A percentile compares a stretch with the other conserved stretches of the same genome.
phyloP scores from a whole-genome alignment of 2,888 invertebrate genomes.

The Tillus elongatus region DNA sequence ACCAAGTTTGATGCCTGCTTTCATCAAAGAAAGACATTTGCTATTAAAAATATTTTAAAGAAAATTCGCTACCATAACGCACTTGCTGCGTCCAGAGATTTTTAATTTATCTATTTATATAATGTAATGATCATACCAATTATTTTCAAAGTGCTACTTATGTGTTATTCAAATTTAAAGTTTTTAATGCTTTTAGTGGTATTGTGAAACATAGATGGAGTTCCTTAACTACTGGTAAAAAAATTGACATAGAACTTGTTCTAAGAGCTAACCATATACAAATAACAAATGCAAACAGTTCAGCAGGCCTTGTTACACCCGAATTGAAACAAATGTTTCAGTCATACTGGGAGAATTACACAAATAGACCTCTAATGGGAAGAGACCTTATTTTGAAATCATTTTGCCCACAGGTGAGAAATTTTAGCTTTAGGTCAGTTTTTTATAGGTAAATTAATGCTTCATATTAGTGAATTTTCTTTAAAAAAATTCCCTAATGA shows the following conservation, averaged over 20 bases:
- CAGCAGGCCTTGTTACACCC: conserved; percentile 47
- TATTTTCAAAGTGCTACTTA: no score
- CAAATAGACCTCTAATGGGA: conserved; percentile 55
- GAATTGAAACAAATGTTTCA: conserved; percentile 62
- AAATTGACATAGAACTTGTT: conserved; percentile 60
- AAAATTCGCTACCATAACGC: no score
- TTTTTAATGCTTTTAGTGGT: conserved; percentile 67
- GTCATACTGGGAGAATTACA: conserved; percentile 62
- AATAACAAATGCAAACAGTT: conserved; percentile 48
- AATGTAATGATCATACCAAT: no score
- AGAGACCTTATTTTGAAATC: conserved; percentile 70
- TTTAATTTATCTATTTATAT: no score
- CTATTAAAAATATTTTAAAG: no score
- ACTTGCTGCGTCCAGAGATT: no score
- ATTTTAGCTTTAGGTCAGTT: conserved; percentile 10
- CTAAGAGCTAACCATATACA: conserved; percentile 63
- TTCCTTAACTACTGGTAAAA: conserved; percentile 48
- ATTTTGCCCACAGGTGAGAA: conserved; percentile 69
- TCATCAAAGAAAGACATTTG: no score
- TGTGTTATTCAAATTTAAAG: no score
- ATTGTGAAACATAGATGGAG: conserved; percentile 67
- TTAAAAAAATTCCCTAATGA: no score
- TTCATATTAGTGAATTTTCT: no score
- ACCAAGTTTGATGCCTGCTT: no score
- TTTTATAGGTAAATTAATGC: no score